Conservation (phyloP, 1,140 invertebrate genomes). For the Hormaphis cornu region DNA sequence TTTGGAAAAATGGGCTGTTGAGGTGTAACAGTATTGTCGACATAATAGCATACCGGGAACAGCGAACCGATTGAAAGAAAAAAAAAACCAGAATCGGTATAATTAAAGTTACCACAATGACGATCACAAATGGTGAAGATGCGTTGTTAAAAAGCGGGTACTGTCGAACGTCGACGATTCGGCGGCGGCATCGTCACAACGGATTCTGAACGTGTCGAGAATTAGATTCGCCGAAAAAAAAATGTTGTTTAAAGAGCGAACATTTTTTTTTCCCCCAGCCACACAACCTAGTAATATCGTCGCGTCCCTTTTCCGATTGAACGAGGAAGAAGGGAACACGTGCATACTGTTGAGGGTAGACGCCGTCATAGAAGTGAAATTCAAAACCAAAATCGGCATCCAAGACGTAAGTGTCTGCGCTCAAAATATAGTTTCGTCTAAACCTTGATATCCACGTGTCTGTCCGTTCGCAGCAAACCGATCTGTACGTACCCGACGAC, state of each 20-base stretch:
- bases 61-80: too few species aligned
- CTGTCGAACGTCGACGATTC: too few species aligned
- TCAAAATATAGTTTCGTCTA: neutral
- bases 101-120: too few species aligned
- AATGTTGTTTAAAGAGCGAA: too few species aligned
- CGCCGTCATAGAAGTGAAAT: slow-evolving; percentile 38
- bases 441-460: neutral
- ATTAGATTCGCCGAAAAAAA: neutral
- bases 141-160: too few species aligned
- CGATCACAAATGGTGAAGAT: too few species aligned
- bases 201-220: neutral
- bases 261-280: neutral
- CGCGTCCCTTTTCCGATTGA: slow-evolving; percentile 35
- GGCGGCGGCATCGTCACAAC: too few species aligned
- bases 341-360: slow-evolving; percentile 39
- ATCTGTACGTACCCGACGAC: slow-evolving; percentile 14
- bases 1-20: too few species aligned
- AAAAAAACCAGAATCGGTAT: too few species aligned
- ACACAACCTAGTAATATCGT: slow-evolving; percentile 29
- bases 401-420: slow-evolving; percentile 34
- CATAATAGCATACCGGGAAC: too few species aligned
- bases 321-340: slow-evolving; percentile 35
- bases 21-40: too few species aligned
- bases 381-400: slow-evolving; percentile 36
- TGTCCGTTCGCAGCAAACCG: slow-evolving; percentile 17